A percentile compares a stretch with the other conserved stretches of the same genome.
These are phyloP conservation scores for Eurytoma californica DNA, from an alignment of 2,888 invertebrate genomes.

Conservation along the genomic window DNA sequence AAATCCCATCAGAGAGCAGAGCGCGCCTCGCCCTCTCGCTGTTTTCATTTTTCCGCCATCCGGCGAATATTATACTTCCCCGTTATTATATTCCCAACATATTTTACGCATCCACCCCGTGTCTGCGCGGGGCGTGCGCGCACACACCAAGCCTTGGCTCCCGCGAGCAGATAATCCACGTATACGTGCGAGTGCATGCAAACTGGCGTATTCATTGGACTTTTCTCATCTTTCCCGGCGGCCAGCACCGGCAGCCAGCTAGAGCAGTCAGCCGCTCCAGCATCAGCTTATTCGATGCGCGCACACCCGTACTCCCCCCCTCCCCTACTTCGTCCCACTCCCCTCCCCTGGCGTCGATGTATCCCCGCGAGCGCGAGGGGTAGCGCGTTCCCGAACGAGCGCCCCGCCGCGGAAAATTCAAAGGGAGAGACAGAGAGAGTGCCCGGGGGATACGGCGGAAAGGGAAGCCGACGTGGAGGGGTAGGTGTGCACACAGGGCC, in stretches of 20 bases:
- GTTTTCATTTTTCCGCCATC: constrained; percentile 47
- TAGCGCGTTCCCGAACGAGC: neutral
- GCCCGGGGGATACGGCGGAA: neutral
- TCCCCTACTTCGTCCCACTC: neutral
- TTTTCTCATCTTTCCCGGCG: constrained; percentile 50
- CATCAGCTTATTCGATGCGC: constrained; percentile 24
- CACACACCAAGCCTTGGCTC: neutral
- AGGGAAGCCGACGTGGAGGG: neutral
- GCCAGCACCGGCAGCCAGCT: neutral
- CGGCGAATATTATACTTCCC: constrained; percentile 46
- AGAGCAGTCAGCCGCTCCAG: neutral
- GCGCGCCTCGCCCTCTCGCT: constrained; percentile 10
- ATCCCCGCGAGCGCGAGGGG: neutral
- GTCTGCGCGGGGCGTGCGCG: neutral
- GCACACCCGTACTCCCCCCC: neutral
- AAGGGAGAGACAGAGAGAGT: neutral
- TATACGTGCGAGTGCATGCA: constrained; percentile 52
- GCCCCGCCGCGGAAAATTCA: constrained; percentile 19
- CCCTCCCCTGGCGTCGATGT: neutral
- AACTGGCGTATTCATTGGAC: constrained; percentile 54
- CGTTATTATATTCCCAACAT: constrained; percentile 54
- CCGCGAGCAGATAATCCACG: constrained; percentile 42
- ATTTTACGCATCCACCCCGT: constrained; percentile 49
- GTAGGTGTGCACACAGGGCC: neutral
- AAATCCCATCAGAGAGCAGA: constrained; percentile 14